A percentile compares a stretch with the other conserved stretches of the same genome.
phyloP scores from a whole-genome alignment of 2,797 vertebrate genomes.

The Melanitta fusca region DNA sequence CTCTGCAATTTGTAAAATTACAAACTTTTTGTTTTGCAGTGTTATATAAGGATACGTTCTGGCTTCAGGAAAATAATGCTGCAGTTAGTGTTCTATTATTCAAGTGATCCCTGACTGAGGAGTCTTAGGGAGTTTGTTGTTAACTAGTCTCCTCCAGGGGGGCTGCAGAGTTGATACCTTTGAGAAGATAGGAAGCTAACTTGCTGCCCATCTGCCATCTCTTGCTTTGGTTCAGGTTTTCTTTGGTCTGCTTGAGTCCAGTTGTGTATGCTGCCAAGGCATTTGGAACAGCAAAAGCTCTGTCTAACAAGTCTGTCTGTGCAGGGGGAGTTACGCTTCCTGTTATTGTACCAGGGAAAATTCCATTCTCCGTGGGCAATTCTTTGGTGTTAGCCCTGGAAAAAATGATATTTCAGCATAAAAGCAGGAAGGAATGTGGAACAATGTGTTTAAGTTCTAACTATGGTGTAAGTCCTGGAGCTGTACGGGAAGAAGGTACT shows the following conservation, averaged over 20 bases:
- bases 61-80: not conserved
- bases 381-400: not conserved
- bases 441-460: not conserved
- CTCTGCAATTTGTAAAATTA: not conserved
- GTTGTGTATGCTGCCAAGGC: not conserved
- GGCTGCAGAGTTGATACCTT: not conserved
- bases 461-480: not conserved
- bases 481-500: not conserved
- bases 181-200: not conserved
- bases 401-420: not conserved
- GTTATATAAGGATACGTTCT: rapidly evolving
- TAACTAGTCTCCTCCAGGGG: rapidly evolving
- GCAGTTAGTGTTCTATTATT: not conserved
- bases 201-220: not conserved
- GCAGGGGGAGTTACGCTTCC: not conserved
- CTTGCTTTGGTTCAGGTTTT: not conserved
- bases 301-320: not conserved
- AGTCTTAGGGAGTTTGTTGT: not conserved
- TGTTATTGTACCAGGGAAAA: not conserved
- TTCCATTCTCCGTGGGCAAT: not conserved
- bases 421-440: not conserved
- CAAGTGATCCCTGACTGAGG: not conserved
- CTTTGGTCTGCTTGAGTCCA: not conserved
- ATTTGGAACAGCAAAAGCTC: not conserved
- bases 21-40: not conserved